Base-by-base conservation (phyloP, 2,113 vertebrate genomes). In the Acanthisitta chloris region DNA sequence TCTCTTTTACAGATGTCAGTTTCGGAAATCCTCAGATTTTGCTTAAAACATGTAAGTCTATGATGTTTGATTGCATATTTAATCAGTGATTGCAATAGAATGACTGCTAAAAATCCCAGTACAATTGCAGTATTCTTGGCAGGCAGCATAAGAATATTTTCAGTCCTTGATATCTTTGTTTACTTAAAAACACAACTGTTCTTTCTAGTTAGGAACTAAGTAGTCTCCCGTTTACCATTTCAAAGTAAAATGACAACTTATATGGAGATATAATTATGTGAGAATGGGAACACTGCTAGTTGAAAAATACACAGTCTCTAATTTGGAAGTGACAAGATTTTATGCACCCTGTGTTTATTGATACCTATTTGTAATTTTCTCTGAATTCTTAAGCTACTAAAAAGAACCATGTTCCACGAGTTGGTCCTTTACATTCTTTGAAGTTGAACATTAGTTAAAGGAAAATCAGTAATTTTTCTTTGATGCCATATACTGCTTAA, bases 111-210 rank as follows among this genome's bases (percentile, higher is more conserved):
- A 70, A 81, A 45, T 61, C 45, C 43, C 40, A 40, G 5, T 23
- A 45, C 25, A 34, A 17, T 92, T 65, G 15, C 5, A 51, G 28
- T 33, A 43, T 29, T 95, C 76, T 69, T 91, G 73, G 28, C 77
- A 86, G 57, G 11, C 5, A 6, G 57, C 20, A 59, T 67, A 55
- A 81, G 36, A 36, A 71, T 40, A 9, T 29, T 82, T 95, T 80
- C 20, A 7, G 10, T 74, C 73, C 66, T 79, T n/a, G 2, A 45
- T 81, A n/a, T 69, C 81, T 93, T 91, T 94, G 58, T 86, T 89
- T 95, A 87, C 55, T 92, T 84, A 84, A 81, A 95, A 94, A 14
- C 51, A 76, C 45, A 74, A 81, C 59, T 84, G 80, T 90, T 95
- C 25, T 58, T 55, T 81, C 57, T 71, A 85, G 20, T 43, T 52